These are phyloP conservation scores for Carettochelys insculpta DNA, from an alignment of 2,113 vertebrate species.

Conservation along the genomic window DNA sequence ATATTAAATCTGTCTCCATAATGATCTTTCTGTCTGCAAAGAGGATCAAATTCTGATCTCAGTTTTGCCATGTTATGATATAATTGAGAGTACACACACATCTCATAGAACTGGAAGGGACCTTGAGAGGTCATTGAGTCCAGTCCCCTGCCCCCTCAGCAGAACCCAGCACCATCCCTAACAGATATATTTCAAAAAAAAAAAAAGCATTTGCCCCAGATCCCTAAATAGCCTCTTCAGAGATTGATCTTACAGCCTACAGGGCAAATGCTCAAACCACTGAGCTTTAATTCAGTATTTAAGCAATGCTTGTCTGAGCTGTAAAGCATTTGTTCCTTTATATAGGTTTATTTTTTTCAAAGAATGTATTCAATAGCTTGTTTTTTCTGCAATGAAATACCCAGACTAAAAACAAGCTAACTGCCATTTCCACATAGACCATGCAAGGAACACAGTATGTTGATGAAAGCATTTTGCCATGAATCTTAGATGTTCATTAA, in stretches of 20 bases:
- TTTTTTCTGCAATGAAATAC: background rate
- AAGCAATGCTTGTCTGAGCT: background rate
- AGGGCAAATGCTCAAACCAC: no score
- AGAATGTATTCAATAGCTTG: background rate
- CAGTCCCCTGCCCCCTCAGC: no score
- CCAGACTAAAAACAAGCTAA: background rate
- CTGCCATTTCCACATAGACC: background rate
- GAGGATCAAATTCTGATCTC: background rate
- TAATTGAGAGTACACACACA: background rate
- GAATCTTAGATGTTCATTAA: constrained; percentile 19
- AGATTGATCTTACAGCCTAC: no score
- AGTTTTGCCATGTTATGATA: background rate
- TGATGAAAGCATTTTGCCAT: background rate
- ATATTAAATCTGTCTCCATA: background rate
- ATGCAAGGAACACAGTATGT: background rate
- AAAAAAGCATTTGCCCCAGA: no score
- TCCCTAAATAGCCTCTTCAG: no score
- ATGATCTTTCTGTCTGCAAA: background rate
- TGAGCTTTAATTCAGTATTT: background rate
- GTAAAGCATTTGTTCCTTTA: background rate
- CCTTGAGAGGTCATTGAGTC: no score
- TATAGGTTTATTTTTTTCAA: background rate
- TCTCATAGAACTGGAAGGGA: no score
- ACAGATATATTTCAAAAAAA: no score
- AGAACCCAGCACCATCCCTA: no score